Conservation (phyloP, 1,140 invertebrate species). For the Apis florea region DNA sequence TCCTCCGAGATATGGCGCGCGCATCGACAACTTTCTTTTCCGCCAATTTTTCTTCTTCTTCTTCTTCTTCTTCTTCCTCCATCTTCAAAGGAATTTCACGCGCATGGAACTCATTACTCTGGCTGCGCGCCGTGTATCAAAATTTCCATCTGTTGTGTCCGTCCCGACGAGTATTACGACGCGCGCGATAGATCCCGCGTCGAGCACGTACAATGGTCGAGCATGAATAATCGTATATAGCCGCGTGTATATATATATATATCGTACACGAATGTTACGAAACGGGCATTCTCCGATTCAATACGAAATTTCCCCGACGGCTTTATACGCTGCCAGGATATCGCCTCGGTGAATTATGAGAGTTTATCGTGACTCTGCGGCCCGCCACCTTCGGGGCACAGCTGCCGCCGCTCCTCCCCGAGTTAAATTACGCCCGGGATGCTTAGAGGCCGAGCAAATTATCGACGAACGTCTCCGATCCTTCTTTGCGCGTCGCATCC, state of each 20-base stretch:
- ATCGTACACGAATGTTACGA: constrained; percentile 53
- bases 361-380: constrained; percentile 65
- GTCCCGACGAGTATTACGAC: constrained; percentile 23
- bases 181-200: constrained; percentile 31
- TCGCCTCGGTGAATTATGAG: constrained; percentile 67
- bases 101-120: constrained; percentile 41
- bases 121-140: constrained; percentile 21
- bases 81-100: not conserved
- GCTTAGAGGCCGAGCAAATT: constrained; percentile 52
- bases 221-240: constrained; percentile 54
- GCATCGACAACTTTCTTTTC: too few relatives aligned
- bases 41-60: too few relatives aligned
- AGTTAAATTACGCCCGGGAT: constrained; percentile 58
- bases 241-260: too few relatives aligned
- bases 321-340: constrained; percentile 54
- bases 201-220: constrained; percentile 47
- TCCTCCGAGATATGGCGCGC: too few relatives aligned
- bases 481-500: not conserved
- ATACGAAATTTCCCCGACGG: constrained; percentile 51
- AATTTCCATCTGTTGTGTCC: constrained; percentile 53
- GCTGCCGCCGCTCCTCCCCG: constrained; percentile 50
- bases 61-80: not conserved
- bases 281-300: constrained; percentile 55
- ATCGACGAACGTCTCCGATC: constrained; percentile 41
- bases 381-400: constrained; percentile 47